A percentile compares a stretch with the other conserved stretches of the same genome.
These are phyloP conservation scores for Stomatorhinus ivindoensis DNA, from an alignment of 2,113 vertebrate species.

Conservation along the genomic window DNA sequence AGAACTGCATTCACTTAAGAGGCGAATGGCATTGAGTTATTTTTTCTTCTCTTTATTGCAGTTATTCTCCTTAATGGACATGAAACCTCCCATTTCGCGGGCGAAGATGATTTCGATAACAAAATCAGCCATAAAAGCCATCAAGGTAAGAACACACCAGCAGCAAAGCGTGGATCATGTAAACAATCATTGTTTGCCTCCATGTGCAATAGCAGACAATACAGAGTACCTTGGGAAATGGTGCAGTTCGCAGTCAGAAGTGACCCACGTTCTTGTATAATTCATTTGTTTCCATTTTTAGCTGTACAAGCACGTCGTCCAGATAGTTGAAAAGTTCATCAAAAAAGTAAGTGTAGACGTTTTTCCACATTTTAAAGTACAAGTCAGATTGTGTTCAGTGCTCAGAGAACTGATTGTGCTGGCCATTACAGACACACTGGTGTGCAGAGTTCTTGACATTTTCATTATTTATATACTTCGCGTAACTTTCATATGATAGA, in stretches of 20 bases:
- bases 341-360: slow-evolving; percentile 77
- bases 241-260: background rate
- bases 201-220: background rate
- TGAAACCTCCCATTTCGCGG: slow-evolving; percentile 95
- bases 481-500: background rate
- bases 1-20: background rate
- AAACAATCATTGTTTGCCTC: background rate
- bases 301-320: slow-evolving; percentile 99
- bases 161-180: background rate
- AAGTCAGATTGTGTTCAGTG: background rate
- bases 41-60: slow-evolving; percentile 41
- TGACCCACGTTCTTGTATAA: background rate
- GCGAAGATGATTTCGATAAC: slow-evolving; percentile 99
- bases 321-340: slow-evolving; percentile 98
- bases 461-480: background rate
- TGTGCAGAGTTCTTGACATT: background rate
- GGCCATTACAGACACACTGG: background rate
- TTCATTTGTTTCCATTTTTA: slow-evolving; percentile 41
- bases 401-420: background rate
- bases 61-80: slow-evolving; percentile 97
- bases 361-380: background rate
- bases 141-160: slow-evolving; percentile 74
- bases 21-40: background rate
- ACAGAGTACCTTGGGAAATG: background rate
- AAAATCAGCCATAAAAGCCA: slow-evolving; percentile 98